These are phyloP conservation scores for Drosophila pegasa DNA, from an alignment of 2,888 invertebrate genomes.

Conservation along the genomic window DNA sequence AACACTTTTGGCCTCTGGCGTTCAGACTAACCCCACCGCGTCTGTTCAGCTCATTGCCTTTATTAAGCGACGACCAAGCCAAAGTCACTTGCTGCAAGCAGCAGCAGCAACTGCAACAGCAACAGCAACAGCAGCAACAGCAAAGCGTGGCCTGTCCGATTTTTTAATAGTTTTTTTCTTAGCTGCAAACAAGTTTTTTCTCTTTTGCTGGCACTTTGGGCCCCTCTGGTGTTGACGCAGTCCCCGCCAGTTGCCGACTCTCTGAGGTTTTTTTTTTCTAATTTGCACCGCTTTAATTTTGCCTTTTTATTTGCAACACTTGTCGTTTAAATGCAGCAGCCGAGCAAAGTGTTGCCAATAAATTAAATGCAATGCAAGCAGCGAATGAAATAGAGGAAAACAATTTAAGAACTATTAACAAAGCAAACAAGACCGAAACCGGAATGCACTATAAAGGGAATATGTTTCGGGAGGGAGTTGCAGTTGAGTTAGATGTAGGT, in stretches of 20 bases:
- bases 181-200: slow-evolving; percentile 71
- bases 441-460: slow-evolving; percentile 25
- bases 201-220: slow-evolving; percentile 27
- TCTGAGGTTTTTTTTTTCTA: slow-evolving; percentile 56
- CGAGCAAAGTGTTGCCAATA: slow-evolving; percentile 76
- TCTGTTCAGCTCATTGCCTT: slow-evolving; percentile 55
- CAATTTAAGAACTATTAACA: slow-evolving; percentile 5
- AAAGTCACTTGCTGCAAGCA: slow-evolving; percentile 68
- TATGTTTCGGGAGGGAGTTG: background rate
- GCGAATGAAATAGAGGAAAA: slow-evolving; percentile 17
- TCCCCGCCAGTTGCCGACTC: slow-evolving; percentile 50
- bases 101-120: slow-evolving; percentile 28
- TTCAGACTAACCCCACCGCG: slow-evolving; percentile 67
- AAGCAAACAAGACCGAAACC: slow-evolving; percentile 17
- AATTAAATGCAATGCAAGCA: slow-evolving; percentile 67
- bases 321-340: slow-evolving; percentile 78
- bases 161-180: slow-evolving; percentile 69
- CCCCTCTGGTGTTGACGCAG: slow-evolving; percentile 70
- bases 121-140: slow-evolving; percentile 38
- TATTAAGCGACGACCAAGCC: slow-evolving; percentile 69
- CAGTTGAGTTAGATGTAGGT: too few species aligned
- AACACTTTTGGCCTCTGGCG: slow-evolving; percentile 81
- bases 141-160: slow-evolving; percentile 51
- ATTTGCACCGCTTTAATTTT: slow-evolving; percentile 80
- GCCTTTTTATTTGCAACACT: slow-evolving; percentile 79